Conservation (phyloP, 2,888 invertebrate genomes). For the Melinaea marsaeus region DNA sequence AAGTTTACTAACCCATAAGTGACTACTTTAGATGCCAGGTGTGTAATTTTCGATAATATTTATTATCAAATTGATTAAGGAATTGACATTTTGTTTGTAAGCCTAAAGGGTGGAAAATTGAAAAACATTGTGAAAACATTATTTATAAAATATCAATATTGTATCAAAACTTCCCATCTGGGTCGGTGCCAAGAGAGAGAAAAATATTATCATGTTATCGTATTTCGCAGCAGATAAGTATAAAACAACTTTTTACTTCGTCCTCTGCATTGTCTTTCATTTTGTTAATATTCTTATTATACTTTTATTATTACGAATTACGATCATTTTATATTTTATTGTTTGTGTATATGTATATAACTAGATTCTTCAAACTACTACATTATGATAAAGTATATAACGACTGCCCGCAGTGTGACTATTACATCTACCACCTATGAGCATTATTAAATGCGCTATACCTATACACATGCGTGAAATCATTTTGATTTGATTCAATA, state of each 20-base stretch:
- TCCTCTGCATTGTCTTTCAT: slow-evolving; percentile 9
- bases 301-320: not conserved
- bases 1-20: too few relatives aligned
- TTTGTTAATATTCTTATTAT: not conserved
- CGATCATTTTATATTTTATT: not conserved
- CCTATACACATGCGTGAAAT: not conserved
- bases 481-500: not conserved
- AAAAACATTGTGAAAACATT: not conserved
- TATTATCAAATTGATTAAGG: too few relatives aligned
- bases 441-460: not conserved
- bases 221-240: slow-evolving; percentile 8
- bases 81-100: not conserved
- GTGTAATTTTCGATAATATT: too few relatives aligned
- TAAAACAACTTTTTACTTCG: slow-evolving; percentile 8
- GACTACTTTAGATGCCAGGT: too few relatives aligned
- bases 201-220: slow-evolving; percentile 12
- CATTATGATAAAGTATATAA: not conserved
- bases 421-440: not conserved
- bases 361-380: not conserved
- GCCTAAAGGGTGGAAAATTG: slow-evolving; percentile 1
- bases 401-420: not conserved
- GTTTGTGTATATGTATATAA: not conserved
- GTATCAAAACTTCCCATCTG: slow-evolving; percentile 14
- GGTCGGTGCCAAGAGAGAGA: slow-evolving; percentile 13
- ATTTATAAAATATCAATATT: slow-evolving; percentile 13